Conservation (phyloP, 2,113 vertebrate species). For the Castor canadensis region DNA sequence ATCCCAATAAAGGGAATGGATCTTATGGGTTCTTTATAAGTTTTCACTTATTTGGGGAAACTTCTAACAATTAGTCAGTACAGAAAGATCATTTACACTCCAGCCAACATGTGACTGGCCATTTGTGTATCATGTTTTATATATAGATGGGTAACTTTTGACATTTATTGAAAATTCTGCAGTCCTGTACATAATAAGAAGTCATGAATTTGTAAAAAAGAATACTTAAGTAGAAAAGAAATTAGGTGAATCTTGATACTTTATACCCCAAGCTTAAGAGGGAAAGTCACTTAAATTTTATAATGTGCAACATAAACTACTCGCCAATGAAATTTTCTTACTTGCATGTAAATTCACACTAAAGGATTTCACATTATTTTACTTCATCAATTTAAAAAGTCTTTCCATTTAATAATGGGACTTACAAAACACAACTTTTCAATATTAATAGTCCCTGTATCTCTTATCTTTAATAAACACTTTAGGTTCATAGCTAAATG, state of each 20-base stretch:
- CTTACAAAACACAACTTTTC: neutral
- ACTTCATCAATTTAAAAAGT: neutral
- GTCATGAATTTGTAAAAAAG: neutral
- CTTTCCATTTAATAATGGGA: neutral
- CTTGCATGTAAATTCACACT: neutral
- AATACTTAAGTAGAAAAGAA: conserved; percentile 24
- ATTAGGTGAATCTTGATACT: neutral
- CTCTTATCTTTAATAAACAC: neutral
- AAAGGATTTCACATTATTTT: neutral
- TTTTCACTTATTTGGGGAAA: neutral
- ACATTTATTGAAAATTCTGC: conserved; percentile 22
- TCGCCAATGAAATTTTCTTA: neutral
- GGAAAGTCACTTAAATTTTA: neutral
- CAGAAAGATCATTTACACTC: neutral
- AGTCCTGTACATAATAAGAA: neutral
- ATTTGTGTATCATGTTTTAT: neutral
- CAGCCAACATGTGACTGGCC: neutral
- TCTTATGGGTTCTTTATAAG: neutral
- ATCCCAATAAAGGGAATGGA: neutral
- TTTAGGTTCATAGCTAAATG: neutral
- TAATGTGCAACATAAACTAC: neutral
- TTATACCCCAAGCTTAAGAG: neutral
- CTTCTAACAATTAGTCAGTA: neutral
- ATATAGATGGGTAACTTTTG: neutral
- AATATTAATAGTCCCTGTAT: neutral